Conservation (phyloP, 2,113 vertebrate species). For the Meles meles region DNA sequence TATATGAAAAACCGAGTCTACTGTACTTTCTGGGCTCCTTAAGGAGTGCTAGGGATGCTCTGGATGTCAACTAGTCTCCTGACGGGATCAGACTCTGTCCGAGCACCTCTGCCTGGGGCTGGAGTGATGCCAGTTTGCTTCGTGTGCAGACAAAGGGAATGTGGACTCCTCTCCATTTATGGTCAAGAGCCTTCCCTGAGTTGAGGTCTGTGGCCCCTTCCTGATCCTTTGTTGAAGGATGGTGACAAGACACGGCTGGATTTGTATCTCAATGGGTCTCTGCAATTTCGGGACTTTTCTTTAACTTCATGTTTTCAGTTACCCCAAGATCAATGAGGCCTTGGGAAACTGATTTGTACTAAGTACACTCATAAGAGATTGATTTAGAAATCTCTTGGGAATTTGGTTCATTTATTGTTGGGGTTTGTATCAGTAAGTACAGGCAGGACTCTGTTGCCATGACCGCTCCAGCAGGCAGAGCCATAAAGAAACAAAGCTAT, state of each 20-base stretch:
- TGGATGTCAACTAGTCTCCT: neutral
- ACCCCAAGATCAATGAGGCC: neutral
- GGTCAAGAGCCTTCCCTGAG: neutral
- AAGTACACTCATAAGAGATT: neutral
- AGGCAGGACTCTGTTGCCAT: neutral
- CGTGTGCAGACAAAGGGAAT: fast-evolving
- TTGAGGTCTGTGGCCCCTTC: neutral
- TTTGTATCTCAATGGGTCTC: neutral
- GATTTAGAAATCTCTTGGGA: neutral
- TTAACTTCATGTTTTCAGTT: neutral
- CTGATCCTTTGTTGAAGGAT: neutral
- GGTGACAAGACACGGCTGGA: neutral
- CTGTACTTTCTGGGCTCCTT: neutral
- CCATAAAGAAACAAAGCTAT: neutral
- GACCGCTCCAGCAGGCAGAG: too few relatives aligned
- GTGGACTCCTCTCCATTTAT: fast-evolving
- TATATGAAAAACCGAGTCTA: neutral
- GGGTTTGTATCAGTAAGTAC: neutral
- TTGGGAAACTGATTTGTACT: neutral
- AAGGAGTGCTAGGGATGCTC: too few relatives aligned
- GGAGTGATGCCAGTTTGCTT: fast-evolving
- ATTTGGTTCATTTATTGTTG: neutral
- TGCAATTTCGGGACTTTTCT: neutral
- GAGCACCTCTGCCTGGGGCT: too few relatives aligned
- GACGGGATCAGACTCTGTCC: neutral